Conservation (phyloP, 1,140 invertebrate species). For the Diorhabda elongata region DNA sequence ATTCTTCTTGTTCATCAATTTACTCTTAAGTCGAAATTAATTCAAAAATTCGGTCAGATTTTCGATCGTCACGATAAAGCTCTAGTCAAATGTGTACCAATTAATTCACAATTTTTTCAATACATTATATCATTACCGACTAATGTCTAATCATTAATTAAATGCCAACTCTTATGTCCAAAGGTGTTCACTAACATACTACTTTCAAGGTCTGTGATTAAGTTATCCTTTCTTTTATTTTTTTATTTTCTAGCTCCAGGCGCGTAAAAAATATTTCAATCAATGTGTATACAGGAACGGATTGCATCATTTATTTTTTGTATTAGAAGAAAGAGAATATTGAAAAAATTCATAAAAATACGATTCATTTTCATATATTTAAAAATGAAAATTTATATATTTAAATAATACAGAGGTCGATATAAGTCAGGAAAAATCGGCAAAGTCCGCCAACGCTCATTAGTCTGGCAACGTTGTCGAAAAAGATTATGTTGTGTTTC, state of each 20-base stretch:
- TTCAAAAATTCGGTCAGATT: neutral
- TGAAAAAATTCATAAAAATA: too few relatives aligned
- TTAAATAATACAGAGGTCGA: too few relatives aligned
- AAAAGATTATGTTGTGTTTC: too few relatives aligned
- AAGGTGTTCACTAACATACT: neutral
- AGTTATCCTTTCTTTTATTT: neutral
- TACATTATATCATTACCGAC: neutral
- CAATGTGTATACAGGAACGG: neutral
- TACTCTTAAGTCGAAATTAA: neutral
- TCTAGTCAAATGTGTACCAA: neutral
- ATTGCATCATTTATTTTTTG: neutral
- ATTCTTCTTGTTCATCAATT: neutral
- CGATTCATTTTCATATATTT: too few relatives aligned
- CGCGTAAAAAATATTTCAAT: neutral
- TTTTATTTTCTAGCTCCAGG: neutral
- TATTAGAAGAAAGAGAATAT: too few relatives aligned
- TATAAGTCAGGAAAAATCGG: too few relatives aligned
- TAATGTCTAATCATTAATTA: neutral
- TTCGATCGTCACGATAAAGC: neutral
- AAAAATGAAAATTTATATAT: too few relatives aligned
- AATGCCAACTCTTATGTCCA: neutral
- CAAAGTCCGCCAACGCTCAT: too few relatives aligned
- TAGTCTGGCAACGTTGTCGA: too few relatives aligned
- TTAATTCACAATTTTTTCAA: neutral
- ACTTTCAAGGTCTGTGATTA: slow-evolving; percentile 2